Conservation (phyloP, 2,113 vertebrate genomes). For the Varanus salvator region DNA sequence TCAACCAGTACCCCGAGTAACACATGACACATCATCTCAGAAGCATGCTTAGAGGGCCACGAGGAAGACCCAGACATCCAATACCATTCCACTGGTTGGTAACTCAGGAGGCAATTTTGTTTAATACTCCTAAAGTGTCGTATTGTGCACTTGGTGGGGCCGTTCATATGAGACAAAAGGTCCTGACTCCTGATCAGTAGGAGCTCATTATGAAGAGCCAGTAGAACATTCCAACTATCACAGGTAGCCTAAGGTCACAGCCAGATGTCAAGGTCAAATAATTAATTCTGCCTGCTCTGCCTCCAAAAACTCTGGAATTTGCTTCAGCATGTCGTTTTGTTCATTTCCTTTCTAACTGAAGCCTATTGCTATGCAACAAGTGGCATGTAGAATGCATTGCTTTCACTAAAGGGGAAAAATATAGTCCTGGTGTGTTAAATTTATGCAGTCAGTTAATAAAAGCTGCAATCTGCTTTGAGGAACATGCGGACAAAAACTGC, state of each 20-base stretch:
- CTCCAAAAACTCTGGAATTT: background rate
- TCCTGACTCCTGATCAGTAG: background rate
- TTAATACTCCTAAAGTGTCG: background rate
- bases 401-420: background rate
- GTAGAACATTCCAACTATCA: background rate
- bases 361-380: background rate
- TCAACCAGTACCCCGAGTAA: no score
- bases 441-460: background rate
- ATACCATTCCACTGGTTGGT: background rate
- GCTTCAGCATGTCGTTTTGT: conserved; percentile 7
- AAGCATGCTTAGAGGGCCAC: background rate
- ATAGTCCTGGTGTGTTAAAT: background rate
- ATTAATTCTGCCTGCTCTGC: background rate
- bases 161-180: background rate
- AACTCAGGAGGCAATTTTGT: background rate
- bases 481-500: background rate
- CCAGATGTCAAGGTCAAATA: background rate
- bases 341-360: conserved; percentile 3
- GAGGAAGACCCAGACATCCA: background rate
- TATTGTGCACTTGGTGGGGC: background rate
- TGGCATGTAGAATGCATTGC: background rate
- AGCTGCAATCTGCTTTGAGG: background rate
- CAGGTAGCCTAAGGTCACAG: rapidly evolving
- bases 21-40: no score
- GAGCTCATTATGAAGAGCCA: background rate